Conservation (phyloP, 2,113 vertebrate genomes). For the Odontophorus gujanensis region DNA sequence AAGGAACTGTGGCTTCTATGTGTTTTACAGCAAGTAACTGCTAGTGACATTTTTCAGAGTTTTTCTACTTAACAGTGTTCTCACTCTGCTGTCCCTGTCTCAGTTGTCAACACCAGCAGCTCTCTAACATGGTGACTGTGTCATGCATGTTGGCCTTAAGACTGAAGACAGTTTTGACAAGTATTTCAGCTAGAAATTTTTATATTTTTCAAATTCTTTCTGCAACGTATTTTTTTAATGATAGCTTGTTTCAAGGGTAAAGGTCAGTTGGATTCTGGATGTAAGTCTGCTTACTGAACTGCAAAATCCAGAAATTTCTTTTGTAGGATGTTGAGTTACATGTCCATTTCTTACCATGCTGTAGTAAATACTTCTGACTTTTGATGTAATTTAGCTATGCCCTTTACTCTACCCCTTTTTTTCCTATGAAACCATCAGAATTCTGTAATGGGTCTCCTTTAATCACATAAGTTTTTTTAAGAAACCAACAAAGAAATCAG, state of each 20-base stretch:
- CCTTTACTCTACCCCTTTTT: not conserved
- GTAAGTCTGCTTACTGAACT: not conserved
- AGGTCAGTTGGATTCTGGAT: not conserved
- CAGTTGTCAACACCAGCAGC: not conserved
- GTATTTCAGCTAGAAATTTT: conserved; percentile 32
- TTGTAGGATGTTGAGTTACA: not conserved
- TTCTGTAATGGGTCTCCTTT: not conserved
- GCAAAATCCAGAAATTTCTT: conserved; percentile 13
- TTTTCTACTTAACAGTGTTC: conserved; percentile 26
- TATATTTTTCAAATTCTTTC: not conserved
- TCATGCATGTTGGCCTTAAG: conserved; percentile 44
- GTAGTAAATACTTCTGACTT: not conserved
- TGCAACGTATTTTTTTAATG: not conserved
- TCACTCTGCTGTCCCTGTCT: not conserved
- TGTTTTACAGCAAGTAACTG: conserved; percentile 31
- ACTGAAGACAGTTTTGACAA: conserved; percentile 36
- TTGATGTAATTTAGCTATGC: not conserved
- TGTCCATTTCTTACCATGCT: not conserved
- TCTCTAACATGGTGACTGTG: not conserved
- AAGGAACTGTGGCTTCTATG: conserved; percentile 22
- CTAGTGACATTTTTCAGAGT: conserved; percentile 24
- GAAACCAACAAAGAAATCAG: not conserved
- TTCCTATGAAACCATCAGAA: conserved; percentile 5
- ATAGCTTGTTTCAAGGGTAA: not conserved
- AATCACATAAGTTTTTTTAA: not conserved